These are phyloP conservation scores for Pluvialis apricaria DNA, from an alignment of 2,113 vertebrate genomes.

Conservation along the genomic window DNA sequence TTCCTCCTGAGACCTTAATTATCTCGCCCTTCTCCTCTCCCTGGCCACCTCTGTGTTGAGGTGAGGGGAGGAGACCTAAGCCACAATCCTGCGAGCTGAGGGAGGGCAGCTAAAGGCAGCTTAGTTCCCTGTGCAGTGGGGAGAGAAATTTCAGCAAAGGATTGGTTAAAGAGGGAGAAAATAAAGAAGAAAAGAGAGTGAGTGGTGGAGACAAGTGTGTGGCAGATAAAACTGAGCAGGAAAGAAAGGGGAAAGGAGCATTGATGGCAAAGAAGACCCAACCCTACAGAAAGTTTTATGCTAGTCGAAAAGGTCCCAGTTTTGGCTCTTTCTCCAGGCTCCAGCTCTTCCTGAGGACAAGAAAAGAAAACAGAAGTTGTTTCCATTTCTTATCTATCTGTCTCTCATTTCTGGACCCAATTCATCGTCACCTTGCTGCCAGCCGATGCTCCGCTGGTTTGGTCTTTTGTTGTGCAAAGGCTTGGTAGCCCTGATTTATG, in stretches of 20 bases:
- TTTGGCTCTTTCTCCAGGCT: not conserved
- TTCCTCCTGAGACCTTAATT: not conserved
- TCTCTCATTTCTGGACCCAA: not conserved
- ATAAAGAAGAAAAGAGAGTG: not conserved
- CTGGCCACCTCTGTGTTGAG: not conserved
- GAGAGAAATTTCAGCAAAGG: not conserved
- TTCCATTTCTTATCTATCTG: not conserved
- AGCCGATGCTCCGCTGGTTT: accelerated
- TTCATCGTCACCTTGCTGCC: not conserved
- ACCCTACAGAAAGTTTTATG: not conserved
- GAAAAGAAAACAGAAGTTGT: not conserved
- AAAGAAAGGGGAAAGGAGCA: not conserved
- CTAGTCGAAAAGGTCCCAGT: not conserved
- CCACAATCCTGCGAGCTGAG: accelerated
- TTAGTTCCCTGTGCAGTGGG: not conserved
- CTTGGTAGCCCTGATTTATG: not conserved
- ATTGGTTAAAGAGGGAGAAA: not conserved
- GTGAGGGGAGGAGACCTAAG: not conserved
- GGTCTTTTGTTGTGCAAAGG: not conserved
- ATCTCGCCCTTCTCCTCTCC: not conserved
- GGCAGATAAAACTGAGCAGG: not conserved
- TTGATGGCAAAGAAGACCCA: not conserved
- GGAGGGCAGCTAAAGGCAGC: not conserved
- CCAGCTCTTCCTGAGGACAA: not conserved
- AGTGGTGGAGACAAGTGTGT: not conserved